Conservation (phyloP, 2,888 invertebrate species). For the Thalpophila matura region DNA sequence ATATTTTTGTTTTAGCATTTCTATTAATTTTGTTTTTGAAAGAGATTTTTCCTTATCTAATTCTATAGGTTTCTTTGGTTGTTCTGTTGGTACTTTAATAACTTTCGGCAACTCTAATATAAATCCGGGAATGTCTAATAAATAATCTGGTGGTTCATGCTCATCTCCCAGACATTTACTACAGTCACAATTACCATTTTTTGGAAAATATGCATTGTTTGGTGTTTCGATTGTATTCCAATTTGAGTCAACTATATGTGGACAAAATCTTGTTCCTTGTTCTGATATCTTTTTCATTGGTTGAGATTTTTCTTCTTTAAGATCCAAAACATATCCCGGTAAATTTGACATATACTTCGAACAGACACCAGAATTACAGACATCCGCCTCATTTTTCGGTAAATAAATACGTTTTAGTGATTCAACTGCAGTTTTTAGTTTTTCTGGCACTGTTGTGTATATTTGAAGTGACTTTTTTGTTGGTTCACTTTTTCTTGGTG, state of each 20-base stretch:
- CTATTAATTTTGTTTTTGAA: background rate
- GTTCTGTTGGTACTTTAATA: background rate
- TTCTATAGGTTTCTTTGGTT: background rate
- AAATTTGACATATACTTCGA: background rate
- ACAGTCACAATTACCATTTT: background rate
- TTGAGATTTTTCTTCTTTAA: background rate
- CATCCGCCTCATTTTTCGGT: background rate
- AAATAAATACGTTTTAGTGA: background rate
- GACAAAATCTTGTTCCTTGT: background rate
- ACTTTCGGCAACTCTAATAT: background rate
- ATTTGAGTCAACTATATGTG: background rate
- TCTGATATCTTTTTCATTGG: background rate
- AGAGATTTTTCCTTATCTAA: background rate
- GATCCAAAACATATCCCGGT: background rate
- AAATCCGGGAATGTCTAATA: background rate
- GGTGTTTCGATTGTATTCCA: conserved; percentile 9
- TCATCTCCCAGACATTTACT: background rate
- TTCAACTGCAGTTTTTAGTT: background rate
- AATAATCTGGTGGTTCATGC: background rate
- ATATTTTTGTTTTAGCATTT: background rate
- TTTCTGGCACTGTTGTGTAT: background rate
- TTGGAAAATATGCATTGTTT: background rate
- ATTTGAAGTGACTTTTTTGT: background rate
- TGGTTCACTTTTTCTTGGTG: background rate
- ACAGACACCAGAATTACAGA: background rate